A percentile compares a stretch with the other conserved stretches of the same genome.
phyloP scores from a whole-genome alignment of 1,140 invertebrate genomes.

The Oscheius sp. region DNA sequence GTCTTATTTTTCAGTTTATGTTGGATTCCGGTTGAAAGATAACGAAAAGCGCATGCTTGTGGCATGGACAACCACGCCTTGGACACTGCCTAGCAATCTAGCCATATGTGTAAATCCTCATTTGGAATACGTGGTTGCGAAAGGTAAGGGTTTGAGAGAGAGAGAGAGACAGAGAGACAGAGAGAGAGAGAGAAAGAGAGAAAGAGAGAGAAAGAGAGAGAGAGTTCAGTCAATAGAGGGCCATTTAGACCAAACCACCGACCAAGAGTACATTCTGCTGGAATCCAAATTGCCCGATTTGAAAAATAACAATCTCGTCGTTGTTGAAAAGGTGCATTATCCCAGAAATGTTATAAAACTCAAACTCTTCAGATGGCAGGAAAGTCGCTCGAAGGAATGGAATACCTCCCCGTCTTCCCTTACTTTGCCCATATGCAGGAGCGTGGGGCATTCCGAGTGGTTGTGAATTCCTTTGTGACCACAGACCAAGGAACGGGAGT shows the following conservation, averaged over 20 bases:
- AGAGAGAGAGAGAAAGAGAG: background rate
- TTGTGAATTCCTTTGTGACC: slow-evolving; percentile 89
- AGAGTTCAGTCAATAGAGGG: no score
- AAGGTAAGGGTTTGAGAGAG: slow-evolving; percentile 63
- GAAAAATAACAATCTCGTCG: slow-evolving; percentile 67
- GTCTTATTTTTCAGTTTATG: slow-evolving; percentile 42
- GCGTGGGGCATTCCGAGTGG: slow-evolving; percentile 78
- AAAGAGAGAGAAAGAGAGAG: slow-evolving; percentile 6
- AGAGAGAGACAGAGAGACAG: no score
- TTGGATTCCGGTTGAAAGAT: slow-evolving; percentile 49
- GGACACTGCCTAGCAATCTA: slow-evolving; percentile 96
- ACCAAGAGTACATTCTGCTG: slow-evolving; percentile 79
- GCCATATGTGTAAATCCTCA: slow-evolving; percentile 89
- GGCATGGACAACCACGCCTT: slow-evolving; percentile 98
- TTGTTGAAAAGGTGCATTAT: slow-evolving; percentile 38
- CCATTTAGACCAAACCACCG: slow-evolving; percentile 69
- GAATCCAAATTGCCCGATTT: slow-evolving; percentile 78
- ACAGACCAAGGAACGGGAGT: slow-evolving; percentile 96
- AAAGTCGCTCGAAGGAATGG: slow-evolving; percentile 74
- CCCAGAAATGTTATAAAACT: slow-evolving; percentile 41
- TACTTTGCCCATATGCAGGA: slow-evolving; percentile 73
- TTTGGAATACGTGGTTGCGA: slow-evolving; percentile 79
- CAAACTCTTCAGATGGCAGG: slow-evolving; percentile 71
- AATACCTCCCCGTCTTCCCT: slow-evolving; percentile 85
- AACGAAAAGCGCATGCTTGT: slow-evolving; percentile 73